Evolutionary conservation across 2,113 vertebrate genomes (phyloP), one percentile per base, ranked within the genome.

Genomic region (Lampris incognitus): DNA sequence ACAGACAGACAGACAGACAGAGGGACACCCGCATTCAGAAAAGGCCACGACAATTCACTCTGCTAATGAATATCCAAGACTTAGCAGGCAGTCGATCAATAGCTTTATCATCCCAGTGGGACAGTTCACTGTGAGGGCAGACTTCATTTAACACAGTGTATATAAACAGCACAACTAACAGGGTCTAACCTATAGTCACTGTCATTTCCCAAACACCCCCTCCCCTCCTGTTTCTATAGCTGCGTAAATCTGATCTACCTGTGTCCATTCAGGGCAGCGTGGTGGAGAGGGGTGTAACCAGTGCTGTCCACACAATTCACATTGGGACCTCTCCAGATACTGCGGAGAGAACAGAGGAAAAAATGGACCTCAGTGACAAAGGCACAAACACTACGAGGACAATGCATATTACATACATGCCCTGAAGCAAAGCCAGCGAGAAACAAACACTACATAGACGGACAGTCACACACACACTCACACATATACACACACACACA

Each of bases 291-390:
- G 1, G 97, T 98, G 81, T 99, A 99, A 86, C 98, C 98, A 74
- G 97, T 98, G 83, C 94, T 97, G 93, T 99, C 98, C 76, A 98
- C 97, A 69, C 98, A 99, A 89, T 99, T 99, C 94, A 99, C 97
- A 74, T 98, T 99, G 6, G 98, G 98, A 66, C 97, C 97, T 88
- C 98, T 97, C 98, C 98, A 99, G 91, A 99, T 99, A 85, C 97
- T 98, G 93, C 13, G 4, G 74, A 86, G 70, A 75, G 70, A 76
- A 9, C 0, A 87, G 64, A 92, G 69, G 40, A 67, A 85, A 40
- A 52, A 67, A 87, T 84, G 84, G 5, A 48, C 42, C 48, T 71
- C 24, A 3, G 44, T n/a, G 39, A 71, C 41, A 87, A 41, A 49
- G 3, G 41, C 41, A 71, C 11, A 38, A 39, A 76, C 60, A 24